These are phyloP conservation scores for Barbus barbus DNA, from an alignment of 2,113 vertebrate genomes.

Conservation along the genomic window DNA sequence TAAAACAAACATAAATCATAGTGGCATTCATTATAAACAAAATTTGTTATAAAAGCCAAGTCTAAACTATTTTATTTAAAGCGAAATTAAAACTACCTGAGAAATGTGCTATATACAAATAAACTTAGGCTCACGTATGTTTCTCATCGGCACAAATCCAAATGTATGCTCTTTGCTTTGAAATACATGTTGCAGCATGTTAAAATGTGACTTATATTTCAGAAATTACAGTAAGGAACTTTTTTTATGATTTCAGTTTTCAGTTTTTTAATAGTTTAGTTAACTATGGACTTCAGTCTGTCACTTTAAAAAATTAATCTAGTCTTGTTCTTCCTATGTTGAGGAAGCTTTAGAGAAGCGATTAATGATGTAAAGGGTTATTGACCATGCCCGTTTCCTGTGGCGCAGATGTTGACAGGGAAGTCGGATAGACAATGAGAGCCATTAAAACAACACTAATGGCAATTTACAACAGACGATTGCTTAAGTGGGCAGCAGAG, in stretches of 20 bases:
- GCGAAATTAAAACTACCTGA: not conserved
- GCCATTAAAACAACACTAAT: conserved; percentile 77
- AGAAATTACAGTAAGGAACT: too few species aligned
- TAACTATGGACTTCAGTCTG: conserved; percentile 35
- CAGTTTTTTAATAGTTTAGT: too few species aligned
- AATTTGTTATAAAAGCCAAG: not conserved
- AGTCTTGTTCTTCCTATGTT: conserved; percentile 54
- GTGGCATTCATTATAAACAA: not conserved
- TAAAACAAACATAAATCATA: not conserved
- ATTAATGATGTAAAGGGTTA: conserved; percentile 73
- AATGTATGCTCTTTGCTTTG: not conserved
- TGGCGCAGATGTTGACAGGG: conserved; percentile 74
- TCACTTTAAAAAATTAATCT: conserved; percentile 60
- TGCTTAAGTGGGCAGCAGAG: conserved; percentile 76
- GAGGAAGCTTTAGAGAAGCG: conserved; percentile 65
- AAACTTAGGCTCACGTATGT: not conserved
- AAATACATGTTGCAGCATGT: not conserved
- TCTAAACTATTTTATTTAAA: not conserved
- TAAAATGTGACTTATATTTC: not conserved
- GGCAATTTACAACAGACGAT: conserved; percentile 79
- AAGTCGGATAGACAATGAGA: conserved; percentile 75
- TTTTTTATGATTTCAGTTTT: too few species aligned
- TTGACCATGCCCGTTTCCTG: conserved; percentile 77
- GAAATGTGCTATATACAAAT: not conserved
- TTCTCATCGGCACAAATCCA: not conserved